Evolutionary conservation across 1,140 invertebrate genomes (phyloP).

Genomic region (Phortica variegata): DNA sequence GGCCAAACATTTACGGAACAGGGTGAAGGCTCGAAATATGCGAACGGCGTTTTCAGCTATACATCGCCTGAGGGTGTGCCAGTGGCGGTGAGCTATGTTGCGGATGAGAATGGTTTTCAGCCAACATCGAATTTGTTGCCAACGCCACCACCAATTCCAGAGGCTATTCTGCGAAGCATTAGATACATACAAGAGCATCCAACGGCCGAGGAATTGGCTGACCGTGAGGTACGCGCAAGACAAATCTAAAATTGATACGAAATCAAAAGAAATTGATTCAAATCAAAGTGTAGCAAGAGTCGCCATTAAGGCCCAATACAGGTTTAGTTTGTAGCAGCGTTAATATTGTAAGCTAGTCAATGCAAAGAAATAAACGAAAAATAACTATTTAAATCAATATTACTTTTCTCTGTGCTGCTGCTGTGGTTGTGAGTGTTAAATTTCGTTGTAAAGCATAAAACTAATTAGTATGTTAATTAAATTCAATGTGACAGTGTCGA

Average conservation of each 20-base stretch:
- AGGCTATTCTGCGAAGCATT: slow-evolving; percentile 26
- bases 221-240: slow-evolving; percentile 32
- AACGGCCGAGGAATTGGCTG: slow-evolving; percentile 40
- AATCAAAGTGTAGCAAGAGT: too few species aligned
- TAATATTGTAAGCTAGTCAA: too few species aligned
- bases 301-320: too few species aligned
- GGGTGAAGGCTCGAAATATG: slow-evolving; percentile 26
- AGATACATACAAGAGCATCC: slow-evolving; percentile 30
- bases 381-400: too few species aligned
- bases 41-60: slow-evolving; percentile 20
- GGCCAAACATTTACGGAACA: slow-evolving; percentile 17
- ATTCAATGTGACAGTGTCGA: too few species aligned
- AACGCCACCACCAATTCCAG: slow-evolving; percentile 63
- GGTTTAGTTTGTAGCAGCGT: too few species aligned
- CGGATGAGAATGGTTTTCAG: slow-evolving; percentile 62
- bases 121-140: slow-evolving; percentile 61
- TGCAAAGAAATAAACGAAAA: too few species aligned
- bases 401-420: too few species aligned
- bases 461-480: too few species aligned
- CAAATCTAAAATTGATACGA: slow-evolving; percentile 40
- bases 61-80: slow-evolving; percentile 52
- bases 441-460: too few species aligned
- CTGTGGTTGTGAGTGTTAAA: too few species aligned
- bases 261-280: too few species aligned
- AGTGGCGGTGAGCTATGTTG: slow-evolving; percentile 59